phyloP scores from a whole-genome alignment of 2,113 vertebrate species.

The Butorides virescens region DNA sequence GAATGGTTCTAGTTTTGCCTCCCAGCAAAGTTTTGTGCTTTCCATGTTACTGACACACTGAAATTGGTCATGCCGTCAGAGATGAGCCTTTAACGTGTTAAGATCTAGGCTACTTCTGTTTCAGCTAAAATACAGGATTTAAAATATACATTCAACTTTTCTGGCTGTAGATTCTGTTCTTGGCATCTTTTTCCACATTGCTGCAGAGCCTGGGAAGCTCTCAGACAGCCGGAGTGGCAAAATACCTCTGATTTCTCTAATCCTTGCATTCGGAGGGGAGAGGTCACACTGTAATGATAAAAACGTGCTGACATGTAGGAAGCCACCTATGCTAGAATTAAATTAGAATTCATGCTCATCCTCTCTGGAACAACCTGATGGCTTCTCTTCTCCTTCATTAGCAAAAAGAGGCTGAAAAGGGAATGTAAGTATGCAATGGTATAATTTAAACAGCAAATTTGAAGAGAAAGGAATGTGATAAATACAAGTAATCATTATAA shows the following conservation, averaged over 20 bases:
- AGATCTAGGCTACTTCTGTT: not conserved
- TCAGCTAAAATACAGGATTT: not conserved
- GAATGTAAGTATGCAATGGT: not conserved
- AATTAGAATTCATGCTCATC: constrained; percentile 26
- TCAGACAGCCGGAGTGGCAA: not conserved
- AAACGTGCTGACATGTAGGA: not conserved
- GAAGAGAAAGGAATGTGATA: not conserved
- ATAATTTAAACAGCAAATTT: not conserved
- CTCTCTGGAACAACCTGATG: not conserved
- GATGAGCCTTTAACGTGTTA: not conserved
- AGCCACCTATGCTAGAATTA: not conserved
- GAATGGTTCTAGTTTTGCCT: not conserved
- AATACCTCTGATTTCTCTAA: not conserved
- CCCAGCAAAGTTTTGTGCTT: not conserved
- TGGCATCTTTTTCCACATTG: not conserved
- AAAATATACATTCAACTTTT: not conserved
- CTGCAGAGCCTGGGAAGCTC: not conserved
- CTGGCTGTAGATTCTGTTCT: not conserved
- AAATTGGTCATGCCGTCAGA: not conserved
- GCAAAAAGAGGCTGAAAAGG: not conserved
- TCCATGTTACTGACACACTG: not conserved
- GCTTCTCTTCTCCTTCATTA: constrained; percentile 33
- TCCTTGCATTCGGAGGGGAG: not conserved
- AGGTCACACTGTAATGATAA: not conserved
- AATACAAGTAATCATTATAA: not conserved